Percentiles rank a stretch among this genome's conserved stretches.
Conservation (phyloP, 2,797 vertebrate genomes). For the Tachyglossus aculeatus region DNA sequence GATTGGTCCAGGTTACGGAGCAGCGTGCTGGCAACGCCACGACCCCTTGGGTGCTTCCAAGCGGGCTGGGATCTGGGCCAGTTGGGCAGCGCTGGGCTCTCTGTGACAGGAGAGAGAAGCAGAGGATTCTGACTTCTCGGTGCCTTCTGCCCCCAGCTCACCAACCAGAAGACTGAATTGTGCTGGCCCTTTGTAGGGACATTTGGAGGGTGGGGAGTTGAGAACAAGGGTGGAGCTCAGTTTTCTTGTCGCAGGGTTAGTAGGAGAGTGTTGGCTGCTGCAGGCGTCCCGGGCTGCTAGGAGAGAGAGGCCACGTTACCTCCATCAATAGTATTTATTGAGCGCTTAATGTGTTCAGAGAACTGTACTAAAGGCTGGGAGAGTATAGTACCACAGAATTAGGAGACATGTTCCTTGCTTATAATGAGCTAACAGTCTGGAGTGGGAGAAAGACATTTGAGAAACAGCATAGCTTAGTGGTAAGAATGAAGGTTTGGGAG, state of each 20-base stretch:
- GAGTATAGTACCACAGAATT: too few relatives aligned
- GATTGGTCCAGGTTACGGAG: not conserved
- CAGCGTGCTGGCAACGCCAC: not conserved
- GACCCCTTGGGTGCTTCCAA: not conserved
- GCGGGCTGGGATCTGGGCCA: not conserved
- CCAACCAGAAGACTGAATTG: fast-evolving
- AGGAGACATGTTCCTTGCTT: too few relatives aligned
- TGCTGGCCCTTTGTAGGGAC: not conserved
- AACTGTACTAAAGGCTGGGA: too few relatives aligned
- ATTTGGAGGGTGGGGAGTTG: not conserved
- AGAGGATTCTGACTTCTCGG: not conserved
- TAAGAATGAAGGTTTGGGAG: too few relatives aligned
- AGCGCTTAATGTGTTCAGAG: too few relatives aligned
- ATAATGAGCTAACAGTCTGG: too few relatives aligned
- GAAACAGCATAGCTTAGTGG: too few relatives aligned
- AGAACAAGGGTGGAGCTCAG: fast-evolving
- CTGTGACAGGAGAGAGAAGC: not conserved
- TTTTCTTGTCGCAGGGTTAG: not conserved
- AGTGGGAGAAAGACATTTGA: too few relatives aligned
- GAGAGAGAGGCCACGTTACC: too few relatives aligned
- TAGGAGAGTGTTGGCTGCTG: too few relatives aligned
- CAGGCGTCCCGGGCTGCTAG: too few relatives aligned
- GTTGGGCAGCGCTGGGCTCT: not conserved
- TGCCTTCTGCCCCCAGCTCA: not conserved
- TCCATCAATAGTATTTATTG: too few relatives aligned